Conservation (phyloP, 2,888 invertebrate genomes). For the Flexamia atlantica region DNA sequence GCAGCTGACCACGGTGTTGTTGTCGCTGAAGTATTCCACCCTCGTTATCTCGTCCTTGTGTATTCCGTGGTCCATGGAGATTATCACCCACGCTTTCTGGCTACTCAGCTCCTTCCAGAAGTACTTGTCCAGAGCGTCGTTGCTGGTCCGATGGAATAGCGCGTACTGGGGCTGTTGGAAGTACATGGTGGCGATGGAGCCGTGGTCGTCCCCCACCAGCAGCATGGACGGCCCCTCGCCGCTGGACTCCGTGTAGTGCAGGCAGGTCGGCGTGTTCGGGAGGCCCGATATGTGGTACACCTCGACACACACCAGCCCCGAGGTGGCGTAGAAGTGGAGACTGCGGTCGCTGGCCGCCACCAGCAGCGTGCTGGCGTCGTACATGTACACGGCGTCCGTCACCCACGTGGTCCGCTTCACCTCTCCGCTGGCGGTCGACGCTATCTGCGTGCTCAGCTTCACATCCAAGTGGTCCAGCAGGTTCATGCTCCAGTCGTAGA, state of each 20-base stretch:
- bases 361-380: slow-evolving; percentile 78
- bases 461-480: slow-evolving; percentile 71
- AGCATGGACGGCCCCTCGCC: slow-evolving; percentile 74
- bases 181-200: slow-evolving; percentile 76
- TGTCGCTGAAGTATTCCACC: slow-evolving; percentile 75
- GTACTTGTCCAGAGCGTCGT: slow-evolving; percentile 78
- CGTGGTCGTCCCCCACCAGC: slow-evolving; percentile 78
- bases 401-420: slow-evolving; percentile 75
- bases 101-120: slow-evolving; percentile 80
- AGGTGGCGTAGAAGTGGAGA: slow-evolving; percentile 79
- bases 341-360: slow-evolving; percentile 80
- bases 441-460: slow-evolving; percentile 56
- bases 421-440: slow-evolving; percentile 32
- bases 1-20: slow-evolving; percentile 77
- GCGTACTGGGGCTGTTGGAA: slow-evolving; percentile 78
- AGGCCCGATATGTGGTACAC: slow-evolving; percentile 71
- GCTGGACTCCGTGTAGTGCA: slow-evolving; percentile 75
- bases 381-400: slow-evolving; percentile 79
- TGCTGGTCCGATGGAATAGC: slow-evolving; percentile 77
- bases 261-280: slow-evolving; percentile 72
- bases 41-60: slow-evolving; percentile 77
- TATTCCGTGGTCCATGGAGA: slow-evolving; percentile 75
- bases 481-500: slow-evolving; percentile 79
- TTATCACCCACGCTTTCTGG: slow-evolving; percentile 76
- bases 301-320: slow-evolving; percentile 78